Percentiles rank a stretch among this genome's conserved stretches.
Conservation (phyloP, 92 coral and sea anemone species). For the Umimayanthus chanpuru region DNA sequence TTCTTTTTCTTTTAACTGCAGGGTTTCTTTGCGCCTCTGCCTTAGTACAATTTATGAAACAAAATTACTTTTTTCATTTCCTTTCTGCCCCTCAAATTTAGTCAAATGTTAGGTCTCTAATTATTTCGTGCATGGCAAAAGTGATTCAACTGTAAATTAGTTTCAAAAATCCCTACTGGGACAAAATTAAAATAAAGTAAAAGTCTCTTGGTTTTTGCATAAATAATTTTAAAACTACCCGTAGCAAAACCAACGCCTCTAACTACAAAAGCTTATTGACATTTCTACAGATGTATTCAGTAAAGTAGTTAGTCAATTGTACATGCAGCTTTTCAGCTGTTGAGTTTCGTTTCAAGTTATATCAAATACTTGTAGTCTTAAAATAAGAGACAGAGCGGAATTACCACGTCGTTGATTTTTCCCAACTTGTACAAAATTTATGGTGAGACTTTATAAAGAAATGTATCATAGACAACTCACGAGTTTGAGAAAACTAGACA, state of each 20-base stretch:
- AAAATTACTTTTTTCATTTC: neutral
- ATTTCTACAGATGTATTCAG: neutral
- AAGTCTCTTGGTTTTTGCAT: neutral
- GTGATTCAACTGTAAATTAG: neutral
- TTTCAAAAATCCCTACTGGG: slow-evolving; percentile 21
- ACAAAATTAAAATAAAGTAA: slow-evolving; percentile 10
- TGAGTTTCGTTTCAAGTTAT: no score
- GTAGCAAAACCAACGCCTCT: neutral
- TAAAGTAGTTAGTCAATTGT: neutral
- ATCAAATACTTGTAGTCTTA: neutral
- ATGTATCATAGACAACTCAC: neutral
- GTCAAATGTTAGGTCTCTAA: neutral
- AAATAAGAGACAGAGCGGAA: neutral
- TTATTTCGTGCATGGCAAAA: neutral
- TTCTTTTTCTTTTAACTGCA: neutral
- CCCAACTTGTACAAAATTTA: no score
- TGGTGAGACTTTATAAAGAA: no score
- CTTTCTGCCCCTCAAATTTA: neutral
- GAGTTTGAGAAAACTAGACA: neutral
- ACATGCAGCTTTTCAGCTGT: neutral
- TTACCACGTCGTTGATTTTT: neutral
- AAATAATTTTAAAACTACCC: neutral
- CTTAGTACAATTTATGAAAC: neutral
- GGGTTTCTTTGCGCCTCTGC: neutral
- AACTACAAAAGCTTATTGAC: neutral